Evolutionary conservation across 2,888 invertebrate genomes (phyloP), one percentile per base, ranked within the genome.

Genomic region (Erannis defoliaria): DNA sequence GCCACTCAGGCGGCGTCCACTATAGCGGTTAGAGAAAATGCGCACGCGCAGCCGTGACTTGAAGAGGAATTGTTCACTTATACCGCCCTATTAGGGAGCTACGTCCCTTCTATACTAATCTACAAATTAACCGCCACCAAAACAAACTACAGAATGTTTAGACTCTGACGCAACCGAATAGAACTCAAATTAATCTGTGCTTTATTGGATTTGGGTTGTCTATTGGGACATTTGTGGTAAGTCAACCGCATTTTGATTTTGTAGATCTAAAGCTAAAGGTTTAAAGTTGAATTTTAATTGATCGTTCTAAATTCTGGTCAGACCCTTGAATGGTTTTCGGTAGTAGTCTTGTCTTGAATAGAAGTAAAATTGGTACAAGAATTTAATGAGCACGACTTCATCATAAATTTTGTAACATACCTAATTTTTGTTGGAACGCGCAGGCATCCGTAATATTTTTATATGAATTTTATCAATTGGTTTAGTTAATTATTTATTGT

Each of bases 51-150:
- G 5, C 67, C 89, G 86, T 88, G 89, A 88, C 86, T 84, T 84
- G 89, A 77, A 84, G 78, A 66, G 84, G 79, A 90, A 90, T 90
- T 67, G 82, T 75, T 78, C 72, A 86, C 37, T 90, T 89, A 90
- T 68, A 54, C 65, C 53, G 53, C 65, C 57, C 42, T 64, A 64
- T 64, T 67, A 64, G 58, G 66, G 50, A 35, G 18, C 63, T 64
- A 76, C 75, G 81, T 71, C 69, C 75, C 71, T 73, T 76, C 76
- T 79, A 75, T 85, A 84, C 78, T 76, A 85, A 87, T 89, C 81
- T 87, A 80, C 82, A 84, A 87, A 85, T 87, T 86, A 85, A 80
- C 80, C 40, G 18, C 55, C 43, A 26, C 55, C 38, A 37, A 53
- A 40, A 2, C n/a, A 49, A 40, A 42, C 8, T 1, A n/a, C 6